Evolutionary conservation across 1,140 invertebrate genomes (phyloP).

Genomic region (Atta texana): DNA sequence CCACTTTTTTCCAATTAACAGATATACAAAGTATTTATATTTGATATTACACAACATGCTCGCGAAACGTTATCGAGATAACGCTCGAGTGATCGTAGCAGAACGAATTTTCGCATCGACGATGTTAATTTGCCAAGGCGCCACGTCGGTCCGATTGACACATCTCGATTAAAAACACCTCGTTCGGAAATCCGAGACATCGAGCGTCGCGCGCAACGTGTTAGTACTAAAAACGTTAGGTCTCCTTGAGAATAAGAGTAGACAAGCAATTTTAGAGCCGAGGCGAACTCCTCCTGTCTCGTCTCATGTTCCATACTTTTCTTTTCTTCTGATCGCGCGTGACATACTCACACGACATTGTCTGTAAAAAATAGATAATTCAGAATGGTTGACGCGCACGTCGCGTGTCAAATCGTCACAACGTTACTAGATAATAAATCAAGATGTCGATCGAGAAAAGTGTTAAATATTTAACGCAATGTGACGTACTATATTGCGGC

Average conservation of each 20-base stretch:
- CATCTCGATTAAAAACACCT: conserved; percentile 20
- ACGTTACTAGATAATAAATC: conserved; percentile 48
- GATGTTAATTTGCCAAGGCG: conserved; percentile 35
- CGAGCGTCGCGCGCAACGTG: conserved; percentile 63
- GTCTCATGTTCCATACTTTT: conserved; percentile 19
- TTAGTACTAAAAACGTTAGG: conserved; percentile 42
- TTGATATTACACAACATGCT: conserved; percentile 23
- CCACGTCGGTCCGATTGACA: conserved; percentile 46
- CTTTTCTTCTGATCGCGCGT: conserved; percentile 48
- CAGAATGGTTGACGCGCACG: conserved; percentile 7
- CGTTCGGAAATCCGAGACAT: conserved; percentile 59
- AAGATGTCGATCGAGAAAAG: conserved; percentile 42
- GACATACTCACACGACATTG: conserved; percentile 49
- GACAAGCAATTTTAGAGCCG: conserved; percentile 55
- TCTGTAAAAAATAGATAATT: conserved; percentile 47
- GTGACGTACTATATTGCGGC: conserved; percentile 45
- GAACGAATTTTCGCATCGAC: not conserved
- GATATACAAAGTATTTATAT: conserved; percentile 32
- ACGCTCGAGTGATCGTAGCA: not conserved
- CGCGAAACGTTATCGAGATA: not conserved
- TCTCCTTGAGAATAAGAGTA: conserved; percentile 45
- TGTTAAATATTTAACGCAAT: conserved; percentile 17
- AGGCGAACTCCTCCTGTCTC: conserved; percentile 10
- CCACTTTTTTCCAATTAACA: conserved; percentile 19
- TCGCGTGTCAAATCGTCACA: conserved; percentile 23